Base-by-base conservation (phyloP, 2,113 vertebrate genomes). In the Myrmophylax atrothorax region DNA sequence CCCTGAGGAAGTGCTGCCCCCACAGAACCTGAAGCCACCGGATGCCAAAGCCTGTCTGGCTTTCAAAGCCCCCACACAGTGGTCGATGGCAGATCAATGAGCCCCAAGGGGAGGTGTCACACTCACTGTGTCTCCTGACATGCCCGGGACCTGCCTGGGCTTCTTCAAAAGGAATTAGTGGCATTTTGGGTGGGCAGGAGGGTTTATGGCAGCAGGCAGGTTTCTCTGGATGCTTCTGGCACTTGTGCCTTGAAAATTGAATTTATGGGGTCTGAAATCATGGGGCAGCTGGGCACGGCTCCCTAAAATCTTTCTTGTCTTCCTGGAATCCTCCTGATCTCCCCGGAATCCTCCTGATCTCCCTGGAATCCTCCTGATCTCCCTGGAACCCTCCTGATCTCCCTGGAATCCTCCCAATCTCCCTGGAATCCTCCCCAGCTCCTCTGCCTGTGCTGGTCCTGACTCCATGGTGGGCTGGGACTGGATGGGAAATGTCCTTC, bases 41-140 rank as follows among this genome's bases (percentile, higher is more conserved):
- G 49, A 4, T 35, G 77, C 81, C 80, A 28, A 33, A 67, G 44
- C 73, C 58, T 5, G 0, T 15, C 29, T 7, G 89, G 76, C 38
- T 62, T 29, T 35, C 17, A 0, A 24, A 79, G 70, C 4, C 19
- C 1, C 7, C 4, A 1, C 10, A 2, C 12, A 3, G 3, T 0
- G 16, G 12, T 80, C 53, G 3, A 10, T 40, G 95, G 93, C 86
- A 84, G 87, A 91, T 76, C 81, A 1, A 79, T 60, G 93, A 63
- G 53, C 66, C 91, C 87, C 2, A 2, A 4, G 75, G 84, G 0
- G 17, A 24, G 9, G 40, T 87, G 95, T 87, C 94, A 74, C 86
- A 18, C 62, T 62, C 6, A 3, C 2, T 50, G 62, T 23, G 8
- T 78, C 93, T 72, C 73, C 80, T 38, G 68, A 46, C n/a, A 0